Evolutionary conservation across 2,888 invertebrate genomes (phyloP), one percentile per base, ranked within the genome.

Genomic region (Nephrocerus scutellatus): DNA sequence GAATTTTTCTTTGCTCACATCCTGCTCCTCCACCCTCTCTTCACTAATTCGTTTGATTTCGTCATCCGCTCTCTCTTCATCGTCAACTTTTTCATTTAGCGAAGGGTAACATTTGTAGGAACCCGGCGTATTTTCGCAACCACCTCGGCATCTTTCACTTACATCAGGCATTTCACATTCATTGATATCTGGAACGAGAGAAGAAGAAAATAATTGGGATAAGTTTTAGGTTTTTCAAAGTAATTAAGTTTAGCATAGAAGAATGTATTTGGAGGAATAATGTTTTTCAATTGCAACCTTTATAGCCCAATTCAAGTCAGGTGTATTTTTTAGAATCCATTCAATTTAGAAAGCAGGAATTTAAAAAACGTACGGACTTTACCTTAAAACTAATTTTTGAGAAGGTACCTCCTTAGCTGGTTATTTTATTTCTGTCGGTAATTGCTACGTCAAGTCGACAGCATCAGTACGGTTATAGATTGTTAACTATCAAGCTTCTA

Each of bases 61-160:
- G 5, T 36, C 47, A 2, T 46, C 38, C 9, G 44, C 32, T 4
- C 21, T 20, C 19, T 40, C 32, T 2, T 15, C 20, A 4, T 46
- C 38, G 9, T 50, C 51, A 3, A 50, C 47, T 15, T 44, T 43
- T 18, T 46, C 51, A 19, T 50, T 51, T 5, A 49, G 21, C 1
- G 51, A 31, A 3, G 43, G 41, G 6, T 53, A 41, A 48, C 76
- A 76, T 14, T 59, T 59, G 60, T 75, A 82, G 1, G 78, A 74
- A n/a, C 82, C 82, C 4, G 70, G 70, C 1, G 73, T 74, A 57
- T 83, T 83, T 46, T 76, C 67, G 60, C 82, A 84, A 20, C 71
- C 72, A 48, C 62, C 57, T 4, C 61, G 56, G 46, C 80, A 71
- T 44, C 59, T 44, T 24, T 56, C 44, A 4, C 56, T 48, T n/a